phyloP scores from a whole-genome alignment of 2,113 vertebrate species.

The Nothobranchius kuhntae region DNA sequence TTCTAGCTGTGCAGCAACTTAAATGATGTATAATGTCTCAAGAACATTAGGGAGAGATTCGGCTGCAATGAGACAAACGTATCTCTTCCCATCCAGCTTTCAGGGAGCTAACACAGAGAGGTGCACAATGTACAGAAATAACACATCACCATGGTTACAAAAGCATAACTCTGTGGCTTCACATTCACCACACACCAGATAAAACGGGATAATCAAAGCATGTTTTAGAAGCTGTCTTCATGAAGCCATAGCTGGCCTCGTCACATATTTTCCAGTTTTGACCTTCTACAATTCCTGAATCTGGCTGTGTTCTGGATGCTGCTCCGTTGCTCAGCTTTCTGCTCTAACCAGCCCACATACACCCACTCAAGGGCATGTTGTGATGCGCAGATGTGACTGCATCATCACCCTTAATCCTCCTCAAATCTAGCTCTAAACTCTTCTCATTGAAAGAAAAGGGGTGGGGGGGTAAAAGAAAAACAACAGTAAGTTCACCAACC shows the following conservation, averaged over 20 bases:
- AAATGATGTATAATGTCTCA: constrained; percentile 46
- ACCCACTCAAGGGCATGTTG: constrained; percentile 67
- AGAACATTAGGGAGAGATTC: constrained; percentile 14
- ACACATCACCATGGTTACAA: constrained; percentile 70
- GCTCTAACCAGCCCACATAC: constrained; percentile 53
- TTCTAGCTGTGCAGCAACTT: constrained; percentile 54
- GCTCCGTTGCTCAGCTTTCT: constrained; percentile 55
- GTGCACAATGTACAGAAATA: constrained; percentile 67
- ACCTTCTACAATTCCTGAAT: constrained; percentile 70
- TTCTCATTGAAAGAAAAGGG: constrained; percentile 65
- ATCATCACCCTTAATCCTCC: constrained; percentile 24
- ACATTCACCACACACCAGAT: constrained; percentile 16
- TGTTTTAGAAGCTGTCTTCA: constrained; percentile 24
- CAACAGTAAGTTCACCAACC: constrained; percentile 81
- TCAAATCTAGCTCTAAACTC: constrained; percentile 29
- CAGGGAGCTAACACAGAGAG: constrained; percentile 35
- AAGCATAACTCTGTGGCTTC: constrained; percentile 55
- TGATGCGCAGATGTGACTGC: constrained; percentile 46
- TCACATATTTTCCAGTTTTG: constrained; percentile 28
- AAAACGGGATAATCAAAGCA: constrained; percentile 25
- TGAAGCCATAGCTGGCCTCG: constrained; percentile 41
- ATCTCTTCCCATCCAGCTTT: constrained; percentile 34
- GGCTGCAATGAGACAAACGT: constrained; percentile 23
- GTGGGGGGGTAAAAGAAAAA: constrained; percentile 37
- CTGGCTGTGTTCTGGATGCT: constrained; percentile 51